A percentile compares a stretch with the other conserved stretches of the same genome.
Conservation (phyloP, 2,888 invertebrate species). For the Pseudeuparius sepicola region DNA sequence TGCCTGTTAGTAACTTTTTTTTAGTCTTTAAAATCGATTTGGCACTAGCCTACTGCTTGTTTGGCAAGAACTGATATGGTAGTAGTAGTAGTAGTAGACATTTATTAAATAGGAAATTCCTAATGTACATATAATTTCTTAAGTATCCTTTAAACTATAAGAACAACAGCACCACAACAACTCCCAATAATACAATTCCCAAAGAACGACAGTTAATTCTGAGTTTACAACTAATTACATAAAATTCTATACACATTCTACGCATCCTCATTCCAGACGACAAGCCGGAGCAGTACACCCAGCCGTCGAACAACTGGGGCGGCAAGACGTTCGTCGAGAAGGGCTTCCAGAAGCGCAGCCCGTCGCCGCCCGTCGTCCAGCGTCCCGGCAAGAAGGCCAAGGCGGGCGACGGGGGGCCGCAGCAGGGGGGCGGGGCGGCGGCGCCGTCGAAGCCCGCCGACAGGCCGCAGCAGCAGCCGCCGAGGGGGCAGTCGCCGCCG, state of each 20-base stretch:
- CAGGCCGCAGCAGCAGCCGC: neutral
- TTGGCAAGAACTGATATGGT: too few species aligned
- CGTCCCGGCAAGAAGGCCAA: conserved; percentile 36
- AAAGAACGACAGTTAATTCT: neutral
- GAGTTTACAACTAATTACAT: neutral
- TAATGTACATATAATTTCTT: too few species aligned
- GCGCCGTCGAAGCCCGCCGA: neutral
- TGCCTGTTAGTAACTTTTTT: too few species aligned
- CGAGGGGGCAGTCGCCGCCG: neutral
- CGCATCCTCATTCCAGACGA: neutral
- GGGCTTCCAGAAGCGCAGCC: conserved; percentile 37
- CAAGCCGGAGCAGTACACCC: conserved; percentile 4
- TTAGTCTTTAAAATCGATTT: too few species aligned
- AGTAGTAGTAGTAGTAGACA: too few species aligned
- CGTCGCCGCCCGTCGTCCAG: conserved; percentile 48
- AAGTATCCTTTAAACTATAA: too few species aligned
- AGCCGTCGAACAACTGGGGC: conserved; percentile 19
- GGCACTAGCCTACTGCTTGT: too few species aligned
- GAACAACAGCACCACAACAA: too few species aligned
- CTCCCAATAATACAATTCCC: too few species aligned
- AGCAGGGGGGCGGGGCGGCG: neutral
- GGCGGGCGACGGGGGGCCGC: neutral
- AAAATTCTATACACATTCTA: too few species aligned
- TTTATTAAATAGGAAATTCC: too few species aligned
- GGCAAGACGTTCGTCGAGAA: conserved; percentile 21